phyloP scores from a whole-genome alignment of 1,140 invertebrate species.

The Zaprionus inermis region DNA sequence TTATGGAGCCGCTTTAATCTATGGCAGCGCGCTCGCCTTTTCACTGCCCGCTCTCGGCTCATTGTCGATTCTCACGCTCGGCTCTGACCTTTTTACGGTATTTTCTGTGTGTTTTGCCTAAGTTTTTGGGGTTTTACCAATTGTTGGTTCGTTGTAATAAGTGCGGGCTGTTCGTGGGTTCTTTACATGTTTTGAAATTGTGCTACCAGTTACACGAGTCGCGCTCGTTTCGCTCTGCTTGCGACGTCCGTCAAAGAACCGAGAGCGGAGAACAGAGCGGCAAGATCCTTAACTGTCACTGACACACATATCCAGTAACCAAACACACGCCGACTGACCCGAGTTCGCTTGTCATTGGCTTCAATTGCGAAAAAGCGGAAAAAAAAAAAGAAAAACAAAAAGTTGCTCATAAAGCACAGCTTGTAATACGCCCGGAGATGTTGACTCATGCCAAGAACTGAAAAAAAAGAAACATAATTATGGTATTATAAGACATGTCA shows the following conservation, averaged over 20 bases:
- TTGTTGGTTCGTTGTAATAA: constrained; percentile 61
- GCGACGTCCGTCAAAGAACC: constrained; percentile 51
- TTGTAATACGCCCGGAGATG: constrained; percentile 54
- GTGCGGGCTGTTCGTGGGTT: constrained; percentile 41
- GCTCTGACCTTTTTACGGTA: constrained; percentile 71
- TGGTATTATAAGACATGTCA: constrained; percentile 50
- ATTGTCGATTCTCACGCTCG: constrained; percentile 68
- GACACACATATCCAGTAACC: constrained; percentile 75
- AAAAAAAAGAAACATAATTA: constrained; percentile 69
- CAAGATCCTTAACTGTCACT: constrained; percentile 72
- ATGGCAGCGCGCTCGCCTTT: constrained; percentile 36
- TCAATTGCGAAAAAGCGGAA: constrained; percentile 46
- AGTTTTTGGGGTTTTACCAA: constrained; percentile 32
- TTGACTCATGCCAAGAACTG: constrained; percentile 70
- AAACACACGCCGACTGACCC: constrained; percentile 32
- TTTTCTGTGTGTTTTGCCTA: constrained; percentile 26
- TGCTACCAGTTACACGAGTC: background rate
- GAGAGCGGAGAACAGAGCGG: constrained; percentile 26
- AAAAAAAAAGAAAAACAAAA: constrained; percentile 40
- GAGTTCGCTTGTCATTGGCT: constrained; percentile 53
- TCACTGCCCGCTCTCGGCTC: constrained; percentile 24
- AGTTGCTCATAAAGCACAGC: constrained; percentile 41
- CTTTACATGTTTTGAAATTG: constrained; percentile 29
- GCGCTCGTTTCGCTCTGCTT: constrained; percentile 56
- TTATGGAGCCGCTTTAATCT: constrained; percentile 66